Percentiles rank a stretch among this genome's conserved stretches.
These are phyloP conservation scores for Ciconia stormi DNA, from an alignment of 2,113 vertebrate genomes.

Conservation along the genomic window DNA sequence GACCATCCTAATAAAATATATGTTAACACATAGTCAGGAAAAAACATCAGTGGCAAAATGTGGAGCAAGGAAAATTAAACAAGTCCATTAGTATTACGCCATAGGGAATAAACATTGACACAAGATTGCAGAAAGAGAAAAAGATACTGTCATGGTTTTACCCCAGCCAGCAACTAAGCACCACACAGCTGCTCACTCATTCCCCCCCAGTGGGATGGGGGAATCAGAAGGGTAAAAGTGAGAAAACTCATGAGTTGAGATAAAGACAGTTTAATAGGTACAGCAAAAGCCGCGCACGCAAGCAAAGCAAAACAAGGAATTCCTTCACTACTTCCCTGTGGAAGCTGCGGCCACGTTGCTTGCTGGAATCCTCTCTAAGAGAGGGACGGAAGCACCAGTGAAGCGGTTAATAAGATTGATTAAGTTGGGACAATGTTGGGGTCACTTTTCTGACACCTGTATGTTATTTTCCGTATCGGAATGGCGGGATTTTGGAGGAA, in stretches of 20 bases:
- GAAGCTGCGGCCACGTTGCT: no score
- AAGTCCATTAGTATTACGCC: background rate
- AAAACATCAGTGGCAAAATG: background rate
- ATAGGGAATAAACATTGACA: background rate
- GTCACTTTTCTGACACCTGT: no score
- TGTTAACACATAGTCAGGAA: background rate
- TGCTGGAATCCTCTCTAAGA: no score
- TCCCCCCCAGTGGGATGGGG: no score
- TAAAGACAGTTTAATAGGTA: background rate
- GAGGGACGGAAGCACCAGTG: no score
- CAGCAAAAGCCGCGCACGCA: fast-evolving
- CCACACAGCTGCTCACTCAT: background rate
- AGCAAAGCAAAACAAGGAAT: background rate
- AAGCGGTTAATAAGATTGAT: no score
- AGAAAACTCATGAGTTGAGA: background rate
- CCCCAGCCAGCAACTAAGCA: no score
- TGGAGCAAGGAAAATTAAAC: background rate
- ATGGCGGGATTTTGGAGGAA: no score
- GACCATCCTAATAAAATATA: background rate
- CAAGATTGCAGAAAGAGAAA: background rate
- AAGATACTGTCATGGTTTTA: background rate
- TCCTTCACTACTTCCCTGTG: background rate
- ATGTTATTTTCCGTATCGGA: no score
- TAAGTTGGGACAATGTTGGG: no score
- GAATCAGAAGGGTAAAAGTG: background rate